Base-by-base conservation (phyloP, 2,113 vertebrate genomes). In the Daubentonia madagascariensis region DNA sequence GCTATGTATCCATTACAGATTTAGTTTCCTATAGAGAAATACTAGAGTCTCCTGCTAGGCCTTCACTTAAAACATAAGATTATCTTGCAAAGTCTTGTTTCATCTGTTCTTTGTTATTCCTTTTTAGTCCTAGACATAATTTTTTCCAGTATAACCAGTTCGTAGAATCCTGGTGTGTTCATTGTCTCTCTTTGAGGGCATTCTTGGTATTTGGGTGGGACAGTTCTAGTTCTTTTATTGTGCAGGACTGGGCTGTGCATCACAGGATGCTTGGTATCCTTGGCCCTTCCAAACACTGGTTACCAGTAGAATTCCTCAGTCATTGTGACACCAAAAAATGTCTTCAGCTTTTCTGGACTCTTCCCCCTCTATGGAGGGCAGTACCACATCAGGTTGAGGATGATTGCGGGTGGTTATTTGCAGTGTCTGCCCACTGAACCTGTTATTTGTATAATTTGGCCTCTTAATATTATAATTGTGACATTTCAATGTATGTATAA, bases 401-500 rank as follows among this genome's bases (percentile, higher is more conserved):
- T 17, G 37, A 30, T 30, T 91, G 13, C 4, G 48, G 50, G 45
- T 61, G 43, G 57, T 57, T 63, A 54, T 78, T 67, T 84, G 45
- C 65, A 65, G 3, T 80, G 4, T 79, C 76, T 96, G 13, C 14
- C 88, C 14, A 35, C 6, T 78, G 35, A 79, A 81, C 16, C 35
- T 85, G 95, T 89, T 94, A 68, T 92, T 72, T 93, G 61, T 59
- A 20, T 94, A 61, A 23, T 57, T 7, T 0, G 78, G 61, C 30
- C 30, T 92, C 67, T 86, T 80, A 70, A 40, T 75, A 8, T 89
- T 89, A 1, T 17, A 73, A 81, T 80, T 84, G 43, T 79, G 57
- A 85, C 18, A n/a, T 91, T 95, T 97, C 22, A 95, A 92, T 81
- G 70, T 85, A 57, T 67, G 10, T 72, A 0, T 90, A 80, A 40